Percentiles rank a stretch among this genome's conserved stretches.
Conservation (phyloP, 2,113 vertebrate genomes). For the Eudorcas thomsonii region DNA sequence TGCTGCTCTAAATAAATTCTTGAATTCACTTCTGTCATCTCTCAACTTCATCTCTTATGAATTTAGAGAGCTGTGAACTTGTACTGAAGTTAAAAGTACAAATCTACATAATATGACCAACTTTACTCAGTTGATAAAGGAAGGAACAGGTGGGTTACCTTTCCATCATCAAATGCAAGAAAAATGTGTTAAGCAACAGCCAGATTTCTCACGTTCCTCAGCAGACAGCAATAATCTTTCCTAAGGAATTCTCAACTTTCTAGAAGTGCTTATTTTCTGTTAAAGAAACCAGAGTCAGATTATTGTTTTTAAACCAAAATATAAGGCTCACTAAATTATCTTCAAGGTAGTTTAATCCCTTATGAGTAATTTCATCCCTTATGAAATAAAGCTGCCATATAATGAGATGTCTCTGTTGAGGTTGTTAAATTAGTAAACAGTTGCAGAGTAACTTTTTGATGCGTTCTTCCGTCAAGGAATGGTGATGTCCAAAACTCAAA, state of each 20-base stretch:
- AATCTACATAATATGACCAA: constrained; percentile 27
- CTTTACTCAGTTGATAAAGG: neutral
- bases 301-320: constrained; percentile 19
- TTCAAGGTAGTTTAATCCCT: neutral
- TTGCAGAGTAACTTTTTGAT: neutral
- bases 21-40: constrained; percentile 27
- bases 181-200: constrained; percentile 14
- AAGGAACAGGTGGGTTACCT: neutral
- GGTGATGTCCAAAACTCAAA: neutral
- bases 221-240: constrained; percentile 3
- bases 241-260: constrained; percentile 8
- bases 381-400: neutral
- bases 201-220: neutral
- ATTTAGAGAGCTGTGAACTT: constrained; percentile 42
- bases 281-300: neutral
- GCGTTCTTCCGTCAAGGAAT: neutral
- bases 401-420: neutral
- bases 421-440: constrained; percentile 21
- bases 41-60: neutral
- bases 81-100: constrained; percentile 4
- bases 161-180: constrained; percentile 2
- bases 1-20: constrained; percentile 15
- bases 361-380: neutral
- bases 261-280: constrained; percentile 5
- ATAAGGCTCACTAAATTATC: neutral